These are phyloP conservation scores for Meliscaeva auricollis DNA, from an alignment of 2,888 invertebrate genomes.

Conservation along the genomic window DNA sequence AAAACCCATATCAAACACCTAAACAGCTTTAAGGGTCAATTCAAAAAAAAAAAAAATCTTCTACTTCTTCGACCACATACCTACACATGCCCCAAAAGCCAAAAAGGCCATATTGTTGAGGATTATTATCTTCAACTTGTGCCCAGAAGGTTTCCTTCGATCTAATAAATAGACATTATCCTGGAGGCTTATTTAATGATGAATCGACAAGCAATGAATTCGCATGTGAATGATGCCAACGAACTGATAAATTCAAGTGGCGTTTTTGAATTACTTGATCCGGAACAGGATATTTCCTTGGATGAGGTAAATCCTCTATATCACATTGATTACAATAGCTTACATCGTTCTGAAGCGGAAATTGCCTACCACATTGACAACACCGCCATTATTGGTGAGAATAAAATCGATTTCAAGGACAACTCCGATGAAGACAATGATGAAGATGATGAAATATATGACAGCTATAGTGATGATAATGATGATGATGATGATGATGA, in stretches of 20 bases:
- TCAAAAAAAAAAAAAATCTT: no score
- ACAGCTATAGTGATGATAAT: constrained; percentile 18
- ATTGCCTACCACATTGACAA: constrained; percentile 20
- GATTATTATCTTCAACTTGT: no score
- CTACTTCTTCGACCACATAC: no score
- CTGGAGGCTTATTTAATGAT: constrained; percentile 1
- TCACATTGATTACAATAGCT: constrained; percentile 34
- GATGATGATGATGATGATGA: constrained; percentile 35
- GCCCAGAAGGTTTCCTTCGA: background rate
- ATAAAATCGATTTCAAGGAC: constrained; percentile 17
- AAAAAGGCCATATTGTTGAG: no score
- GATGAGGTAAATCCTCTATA: constrained; percentile 21
- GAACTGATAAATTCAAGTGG: constrained; percentile 24
- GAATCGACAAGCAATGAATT: constrained; percentile 19
- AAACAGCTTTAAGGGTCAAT: no score
- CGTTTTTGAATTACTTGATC: constrained; percentile 13
- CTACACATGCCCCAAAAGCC: no score
- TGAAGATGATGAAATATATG: background rate
- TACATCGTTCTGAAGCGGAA: constrained; percentile 9
- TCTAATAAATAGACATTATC: background rate
- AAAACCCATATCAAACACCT: no score
- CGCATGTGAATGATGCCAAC: background rate
- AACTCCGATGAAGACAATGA: constrained; percentile 16
- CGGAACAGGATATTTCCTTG: constrained; percentile 33
- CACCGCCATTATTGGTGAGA: background rate